phyloP scores from a whole-genome alignment of 2,888 invertebrate genomes.

The Zonitis immaculata region DNA sequence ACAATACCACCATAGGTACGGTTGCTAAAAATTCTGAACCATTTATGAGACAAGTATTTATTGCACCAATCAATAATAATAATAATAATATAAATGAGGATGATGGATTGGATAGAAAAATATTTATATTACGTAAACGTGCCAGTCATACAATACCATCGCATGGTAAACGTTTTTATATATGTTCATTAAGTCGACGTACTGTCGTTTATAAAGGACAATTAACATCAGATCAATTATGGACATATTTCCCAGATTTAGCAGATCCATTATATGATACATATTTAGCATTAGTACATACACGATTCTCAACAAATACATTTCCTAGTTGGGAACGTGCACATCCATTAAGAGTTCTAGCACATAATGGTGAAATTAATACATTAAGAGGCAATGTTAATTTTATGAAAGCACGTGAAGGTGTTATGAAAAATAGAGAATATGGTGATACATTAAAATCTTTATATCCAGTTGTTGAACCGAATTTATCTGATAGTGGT shows the following conservation, averaged over 20 bases:
- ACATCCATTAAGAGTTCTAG: conserved; percentile 88
- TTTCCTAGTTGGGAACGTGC: conserved; percentile 99
- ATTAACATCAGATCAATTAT: conserved; percentile 89
- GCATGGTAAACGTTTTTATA: conserved; percentile 87
- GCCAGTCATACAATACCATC: conserved; percentile 84
- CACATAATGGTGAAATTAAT: conserved; percentile 99
- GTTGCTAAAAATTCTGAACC: conserved; percentile 95
- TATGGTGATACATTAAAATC: conserved; percentile 81
- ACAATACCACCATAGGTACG: conserved; percentile 78
- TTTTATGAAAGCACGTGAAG: conserved; percentile 97
- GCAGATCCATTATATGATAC: conserved; percentile 79
- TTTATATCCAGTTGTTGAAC: conserved; percentile 96
- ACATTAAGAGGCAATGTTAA: conserved; percentile 98
- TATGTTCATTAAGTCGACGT: conserved; percentile 87
- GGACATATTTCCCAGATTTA: conserved; percentile 72
- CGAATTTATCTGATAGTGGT: conserved; percentile 96
- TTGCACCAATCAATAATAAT: conserved; percentile 23
- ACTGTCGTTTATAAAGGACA: conserved; percentile 97
- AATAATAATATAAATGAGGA: conserved; percentile 26
- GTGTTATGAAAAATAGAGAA: conserved; percentile 85
- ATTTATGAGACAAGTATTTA: conserved; percentile 80
- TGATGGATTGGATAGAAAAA: conserved; percentile 40
- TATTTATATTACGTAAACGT: conserved; percentile 85
- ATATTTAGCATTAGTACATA: conserved; percentile 94
- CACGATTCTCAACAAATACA: conserved; percentile 98